Evolutionary conservation across 2,888 invertebrate species (phyloP).

Genomic region (Agrochola circellaris): DNA sequence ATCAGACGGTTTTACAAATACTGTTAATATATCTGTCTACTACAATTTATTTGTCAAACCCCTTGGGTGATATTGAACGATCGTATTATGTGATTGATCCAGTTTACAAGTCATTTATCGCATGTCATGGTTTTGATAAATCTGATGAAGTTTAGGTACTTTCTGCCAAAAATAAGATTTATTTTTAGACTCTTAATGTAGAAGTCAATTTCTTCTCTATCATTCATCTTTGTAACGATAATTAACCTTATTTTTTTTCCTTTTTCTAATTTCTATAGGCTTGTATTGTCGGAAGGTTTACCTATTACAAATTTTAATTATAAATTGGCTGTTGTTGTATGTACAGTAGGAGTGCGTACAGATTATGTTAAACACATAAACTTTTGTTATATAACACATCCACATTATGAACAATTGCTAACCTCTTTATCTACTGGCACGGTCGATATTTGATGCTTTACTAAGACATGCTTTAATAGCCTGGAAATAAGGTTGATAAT

Average conservation of each 20-base stretch:
- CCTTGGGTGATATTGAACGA: neutral
- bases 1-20: constrained; percentile 30
- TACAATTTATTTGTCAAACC: constrained; percentile 16
- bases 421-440: constrained; percentile 27
- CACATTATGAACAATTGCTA: no score
- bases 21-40: constrained; percentile 19
- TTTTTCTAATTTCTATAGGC: neutral
- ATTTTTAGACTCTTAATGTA: neutral
- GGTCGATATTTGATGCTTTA: constrained; percentile 39
- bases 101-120: neutral
- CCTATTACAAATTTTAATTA: no score
- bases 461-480: constrained; percentile 6
- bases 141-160: neutral
- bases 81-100: neutral
- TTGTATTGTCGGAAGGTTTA: neutral
- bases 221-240: neutral
- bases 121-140: neutral
- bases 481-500: constrained; percentile 1
- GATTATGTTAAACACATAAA: no score
- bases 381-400: no score
- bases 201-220: neutral
- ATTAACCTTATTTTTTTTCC: neutral
- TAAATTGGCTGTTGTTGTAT: no score
- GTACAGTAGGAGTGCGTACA: no score
- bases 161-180: neutral